These are phyloP conservation scores for Ailuropoda melanoleuca DNA, from an alignment of 2,113 vertebrate species.

Conservation along the genomic window DNA sequence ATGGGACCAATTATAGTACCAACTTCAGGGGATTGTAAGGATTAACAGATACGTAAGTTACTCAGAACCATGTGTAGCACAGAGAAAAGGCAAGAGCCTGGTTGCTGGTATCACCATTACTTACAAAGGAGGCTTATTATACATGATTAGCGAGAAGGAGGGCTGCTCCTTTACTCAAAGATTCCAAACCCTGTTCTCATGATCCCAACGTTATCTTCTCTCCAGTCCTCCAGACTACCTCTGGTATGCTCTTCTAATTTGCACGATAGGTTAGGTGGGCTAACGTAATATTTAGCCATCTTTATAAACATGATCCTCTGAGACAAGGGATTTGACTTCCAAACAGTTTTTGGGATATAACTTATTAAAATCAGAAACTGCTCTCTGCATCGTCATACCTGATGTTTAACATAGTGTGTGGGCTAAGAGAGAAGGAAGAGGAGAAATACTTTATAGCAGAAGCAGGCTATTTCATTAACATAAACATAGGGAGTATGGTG, in stretches of 20 bases:
- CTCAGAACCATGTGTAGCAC: neutral
- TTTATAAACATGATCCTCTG: neutral
- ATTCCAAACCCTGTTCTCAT: neutral
- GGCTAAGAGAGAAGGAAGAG: neutral
- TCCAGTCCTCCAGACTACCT: neutral
- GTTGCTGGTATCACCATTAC: too few species aligned
- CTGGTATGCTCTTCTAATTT: neutral
- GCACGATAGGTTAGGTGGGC: neutral
- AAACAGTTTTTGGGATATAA: neutral
- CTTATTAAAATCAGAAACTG: neutral
- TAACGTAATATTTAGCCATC: neutral
- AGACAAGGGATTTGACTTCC: neutral
- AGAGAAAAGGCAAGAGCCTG: neutral
- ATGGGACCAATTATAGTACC: neutral
- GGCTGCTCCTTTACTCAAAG: neutral
- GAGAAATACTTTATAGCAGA: neutral
- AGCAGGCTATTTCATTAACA: neutral
- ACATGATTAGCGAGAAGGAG: neutral
- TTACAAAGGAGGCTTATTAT: neutral
- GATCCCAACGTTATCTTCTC: neutral
- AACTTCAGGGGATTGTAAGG: neutral
- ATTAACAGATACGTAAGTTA: neutral
- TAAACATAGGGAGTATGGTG: too few species aligned
- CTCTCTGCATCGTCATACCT: neutral
- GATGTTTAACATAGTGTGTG: accelerated